These are phyloP conservation scores for Coelinius sp. DNA, from an alignment of 2,888 invertebrate species.

Conservation along the genomic window DNA sequence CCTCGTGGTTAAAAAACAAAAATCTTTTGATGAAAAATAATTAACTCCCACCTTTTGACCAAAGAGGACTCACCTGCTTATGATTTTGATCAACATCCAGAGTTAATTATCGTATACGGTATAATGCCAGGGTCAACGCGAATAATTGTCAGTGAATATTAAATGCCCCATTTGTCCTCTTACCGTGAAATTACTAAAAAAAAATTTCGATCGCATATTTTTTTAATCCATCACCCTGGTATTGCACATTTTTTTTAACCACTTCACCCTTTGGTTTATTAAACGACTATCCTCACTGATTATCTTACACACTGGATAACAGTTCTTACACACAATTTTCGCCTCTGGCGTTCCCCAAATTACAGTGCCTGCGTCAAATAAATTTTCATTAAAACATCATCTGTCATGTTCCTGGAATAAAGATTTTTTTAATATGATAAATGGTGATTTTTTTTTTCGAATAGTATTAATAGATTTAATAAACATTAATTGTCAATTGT, in stretches of 20 bases:
- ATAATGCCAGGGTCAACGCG: constrained; percentile 33
- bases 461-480: too few species aligned
- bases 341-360: constrained; percentile 16
- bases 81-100: constrained; percentile 33
- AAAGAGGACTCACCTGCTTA: constrained; percentile 43
- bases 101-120: constrained; percentile 27
- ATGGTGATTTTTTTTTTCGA: too few species aligned
- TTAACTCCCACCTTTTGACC: background rate
- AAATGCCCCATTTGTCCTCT: constrained; percentile 49
- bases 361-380: background rate
- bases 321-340: constrained; percentile 22
- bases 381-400: background rate
- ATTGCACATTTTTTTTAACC: background rate
- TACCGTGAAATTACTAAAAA: constrained; percentile 52
- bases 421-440: too few species aligned
- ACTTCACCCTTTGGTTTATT: constrained; percentile 30
- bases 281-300: constrained; percentile 33
- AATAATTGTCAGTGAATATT: constrained; percentile 42
- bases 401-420: too few species aligned
- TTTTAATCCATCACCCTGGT: constrained; percentile 1
- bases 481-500: too few species aligned
- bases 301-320: constrained; percentile 20
- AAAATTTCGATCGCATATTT: constrained; percentile 29
- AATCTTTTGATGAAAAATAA: background rate
- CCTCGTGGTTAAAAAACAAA: background rate